A percentile compares a stretch with the other conserved stretches of the same genome.
phyloP scores from a whole-genome alignment of 2,113 vertebrate genomes.

The Tautogolabrus adspersus region DNA sequence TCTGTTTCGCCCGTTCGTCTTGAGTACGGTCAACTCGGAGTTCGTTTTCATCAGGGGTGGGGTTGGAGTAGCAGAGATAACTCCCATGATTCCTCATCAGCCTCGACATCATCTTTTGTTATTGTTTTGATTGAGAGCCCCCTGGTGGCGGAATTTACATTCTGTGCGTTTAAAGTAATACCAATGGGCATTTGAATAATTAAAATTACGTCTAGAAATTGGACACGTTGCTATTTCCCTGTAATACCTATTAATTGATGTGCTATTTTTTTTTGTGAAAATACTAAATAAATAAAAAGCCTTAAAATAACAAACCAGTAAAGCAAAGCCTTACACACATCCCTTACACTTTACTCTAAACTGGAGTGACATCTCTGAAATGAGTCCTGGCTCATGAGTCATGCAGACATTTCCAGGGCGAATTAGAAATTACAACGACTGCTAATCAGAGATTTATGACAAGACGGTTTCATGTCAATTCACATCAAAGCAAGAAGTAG shows the following conservation, averaged over 20 bases:
- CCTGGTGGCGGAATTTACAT: no score
- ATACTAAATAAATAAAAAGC: background rate
- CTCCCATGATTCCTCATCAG: no score
- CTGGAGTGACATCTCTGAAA: slow-evolving; percentile 7
- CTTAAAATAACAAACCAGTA: background rate
- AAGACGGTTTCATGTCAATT: background rate
- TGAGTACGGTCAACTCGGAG: no score
- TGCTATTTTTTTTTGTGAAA: background rate
- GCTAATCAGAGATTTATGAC: slow-evolving; percentile 2
- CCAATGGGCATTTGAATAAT: no score
- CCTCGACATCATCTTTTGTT: no score
- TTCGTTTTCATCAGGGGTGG: no score
- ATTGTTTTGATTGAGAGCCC: no score
- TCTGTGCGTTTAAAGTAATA: no score
- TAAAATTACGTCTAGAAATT: no score
- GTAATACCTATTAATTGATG: background rate
- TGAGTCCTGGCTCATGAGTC: slow-evolving; percentile 1
- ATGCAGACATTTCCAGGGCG: background rate
- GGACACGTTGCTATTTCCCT: background rate
- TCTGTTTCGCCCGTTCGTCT: no score
- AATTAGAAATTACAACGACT: slow-evolving; percentile 3
- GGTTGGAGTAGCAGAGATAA: no score
- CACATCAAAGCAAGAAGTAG: background rate
- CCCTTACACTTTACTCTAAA: background rate
- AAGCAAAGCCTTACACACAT: background rate